Percentiles rank a stretch among this genome's conserved stretches.
Conservation (phyloP, 2,113 vertebrate genomes). For the Scytalopus superciliaris region DNA sequence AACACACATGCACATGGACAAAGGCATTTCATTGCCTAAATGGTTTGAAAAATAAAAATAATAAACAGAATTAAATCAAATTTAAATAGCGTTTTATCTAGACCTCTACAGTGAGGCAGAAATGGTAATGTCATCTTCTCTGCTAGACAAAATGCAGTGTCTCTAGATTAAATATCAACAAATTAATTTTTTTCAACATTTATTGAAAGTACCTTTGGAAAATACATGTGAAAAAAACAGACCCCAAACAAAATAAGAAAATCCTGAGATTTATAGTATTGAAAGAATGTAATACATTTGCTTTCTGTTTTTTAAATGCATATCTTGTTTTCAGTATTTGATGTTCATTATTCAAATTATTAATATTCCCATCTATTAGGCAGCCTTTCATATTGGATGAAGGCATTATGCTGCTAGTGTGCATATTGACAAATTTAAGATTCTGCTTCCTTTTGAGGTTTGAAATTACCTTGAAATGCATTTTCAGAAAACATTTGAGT, state of each 20-base stretch:
- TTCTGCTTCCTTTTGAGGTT: neutral
- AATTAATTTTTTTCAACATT: neutral
- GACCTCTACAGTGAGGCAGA: neutral
- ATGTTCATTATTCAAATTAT: neutral
- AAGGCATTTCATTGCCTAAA: neutral
- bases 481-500: neutral
- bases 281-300: neutral
- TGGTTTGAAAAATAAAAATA: neutral
- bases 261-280: neutral
- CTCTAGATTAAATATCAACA: neutral
- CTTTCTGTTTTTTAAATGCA: neutral
- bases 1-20: neutral
- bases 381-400: neutral
- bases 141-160: neutral
- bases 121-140: neutral
- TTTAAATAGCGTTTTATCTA: slow-evolving; percentile 13
- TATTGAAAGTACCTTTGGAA: neutral
- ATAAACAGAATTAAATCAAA: neutral
- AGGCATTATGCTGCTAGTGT: neutral
- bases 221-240: neutral
- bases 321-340: neutral
- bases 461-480: neutral
- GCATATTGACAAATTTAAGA: neutral
- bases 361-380: neutral
- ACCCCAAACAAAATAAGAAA: neutral